Evolutionary conservation across 2,113 vertebrate genomes (phyloP).

Genomic region (Philantomba maxwellii): DNA sequence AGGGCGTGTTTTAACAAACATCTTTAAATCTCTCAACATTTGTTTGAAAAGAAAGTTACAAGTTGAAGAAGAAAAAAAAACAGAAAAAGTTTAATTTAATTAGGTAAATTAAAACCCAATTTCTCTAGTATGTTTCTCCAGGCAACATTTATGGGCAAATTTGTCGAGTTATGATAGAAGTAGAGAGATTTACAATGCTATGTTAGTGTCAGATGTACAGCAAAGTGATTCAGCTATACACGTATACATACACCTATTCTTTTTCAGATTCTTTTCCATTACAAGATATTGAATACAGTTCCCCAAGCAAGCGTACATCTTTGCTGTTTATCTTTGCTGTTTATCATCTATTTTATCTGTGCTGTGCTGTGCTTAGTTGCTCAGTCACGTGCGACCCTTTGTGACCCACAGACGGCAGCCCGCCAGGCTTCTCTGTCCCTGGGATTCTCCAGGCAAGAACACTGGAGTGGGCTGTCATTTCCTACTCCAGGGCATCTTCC

Average conservation of each 20-base stretch:
- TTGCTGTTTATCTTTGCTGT: not conserved
- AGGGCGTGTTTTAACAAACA: not conserved
- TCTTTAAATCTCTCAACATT: not conserved
- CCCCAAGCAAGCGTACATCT: not conserved
- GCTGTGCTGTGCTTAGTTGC: not conserved
- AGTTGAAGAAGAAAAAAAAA: not conserved
- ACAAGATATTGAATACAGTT: too few species aligned
- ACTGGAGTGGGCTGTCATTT: not conserved
- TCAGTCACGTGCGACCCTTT: not conserved
- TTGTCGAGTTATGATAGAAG: not conserved
- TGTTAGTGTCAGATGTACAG: not conserved
- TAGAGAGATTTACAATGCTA: not conserved
- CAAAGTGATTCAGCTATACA: not conserved
- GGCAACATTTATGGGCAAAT: not conserved
- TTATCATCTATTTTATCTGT: not conserved
- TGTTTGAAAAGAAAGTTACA: not conserved
- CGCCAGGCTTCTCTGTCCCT: not conserved
- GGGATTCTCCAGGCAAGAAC: not conserved
- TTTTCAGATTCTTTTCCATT: not conserved
- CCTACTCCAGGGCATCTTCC: not conserved
- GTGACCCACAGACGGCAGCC: not conserved
- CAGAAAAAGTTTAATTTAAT: not conserved
- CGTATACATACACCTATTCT: not conserved
- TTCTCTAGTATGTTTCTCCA: not conserved
- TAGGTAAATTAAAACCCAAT: conserved; percentile 4